Base-by-base conservation (phyloP, 1,140 invertebrate species). In the Heliconius melpomene region DNA sequence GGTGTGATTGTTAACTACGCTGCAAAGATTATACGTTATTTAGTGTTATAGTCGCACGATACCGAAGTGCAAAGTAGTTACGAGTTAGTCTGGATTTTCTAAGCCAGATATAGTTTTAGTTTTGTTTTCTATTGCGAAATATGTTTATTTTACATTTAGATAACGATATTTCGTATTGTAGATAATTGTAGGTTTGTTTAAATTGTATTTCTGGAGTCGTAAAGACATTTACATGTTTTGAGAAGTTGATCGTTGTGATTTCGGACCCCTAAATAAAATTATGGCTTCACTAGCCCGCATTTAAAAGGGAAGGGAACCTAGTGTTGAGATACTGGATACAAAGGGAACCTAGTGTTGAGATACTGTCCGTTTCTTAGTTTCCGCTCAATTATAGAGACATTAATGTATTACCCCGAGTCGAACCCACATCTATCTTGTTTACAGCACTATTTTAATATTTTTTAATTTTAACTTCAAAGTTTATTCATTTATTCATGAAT, bases 1-100 rank as follows among this genome's bases (percentile, higher is more conserved):
- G 83, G 85, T 91, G 86, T 91, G 91, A 93, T 94, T 93, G 89
- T 90, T 92, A 91, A 91, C 90, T 90, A 88, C 88, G 81, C 80
- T 29, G 26, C 60, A 66, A 87, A 88, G 91, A 93, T 93, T 93
- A 93, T 85, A 89, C 90, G 86, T 88, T 91, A 91, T 90, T 88
- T 83, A 66, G 80, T 81, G 78, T 86, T 90, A 91, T 90, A 86
- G 80, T 80, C 79, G 80, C 88, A 89, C 87, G 88, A 89, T 90
- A 87, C 85, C 79, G 74, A 80, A 74, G 78, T 74, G 60, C 72
- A 20, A 52, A 79, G 57, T 46, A 75, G 40, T 79, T 82, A 66
- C 60, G 26, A 66, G 60, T 29, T 29, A 66, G 60, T 66, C 60
- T 29, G 60, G 60, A 66, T 66, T 66, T 66, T 66, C 60, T 66